Base-by-base conservation (phyloP, 2,888 invertebrate species). In the Trachelus stipa region DNA sequence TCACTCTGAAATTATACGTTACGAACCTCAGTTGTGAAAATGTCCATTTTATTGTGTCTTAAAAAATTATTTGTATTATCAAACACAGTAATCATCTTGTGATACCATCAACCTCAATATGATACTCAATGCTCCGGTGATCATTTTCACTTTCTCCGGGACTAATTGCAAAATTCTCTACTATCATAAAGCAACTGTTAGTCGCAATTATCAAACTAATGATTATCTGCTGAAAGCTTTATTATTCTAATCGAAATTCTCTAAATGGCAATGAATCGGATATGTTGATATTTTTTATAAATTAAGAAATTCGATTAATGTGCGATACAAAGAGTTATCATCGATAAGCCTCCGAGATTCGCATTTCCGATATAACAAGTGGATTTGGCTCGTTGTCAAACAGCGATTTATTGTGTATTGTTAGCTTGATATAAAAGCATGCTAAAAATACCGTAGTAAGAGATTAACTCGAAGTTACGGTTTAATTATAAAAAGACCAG, bases 1-100 rank as follows among this genome's bases (percentile, higher is more conserved):
- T 96, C 88, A 97, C 96, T 92, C 97, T 97, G 93, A 56, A 92
- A 93, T 84, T 56, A 34, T 77, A 73, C 9, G 11, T 74, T 79
- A 37, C 33, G 34, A 76, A 12, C 56, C n/a, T 37, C 9, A 35
- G 31, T 34, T 33, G 34, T 68, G 33, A 37, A 31, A 31, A 37
- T 56, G 30, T 15, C 3, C 9, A 35, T 79, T 35, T 15, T 1
- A 12, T 35, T 35, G 74, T 71, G 40, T 37, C 40, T 31, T 68
- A 68, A 56, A 56, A 23, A 56, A 23, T 23, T 56, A 2, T 56
- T 9, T 56, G 23, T 9, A 56, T 56, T 56, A 56, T 56, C 23
- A 6, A 23, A 9, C 23, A 56, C 9, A 23, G 40, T 56, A 23
- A 23, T 56, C 40, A 23, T 56, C 23, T 56, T 56, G 2, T 56